Evolutionary conservation across 2,113 vertebrate species (phyloP).

Genomic region (Lipophrys pholis): DNA sequence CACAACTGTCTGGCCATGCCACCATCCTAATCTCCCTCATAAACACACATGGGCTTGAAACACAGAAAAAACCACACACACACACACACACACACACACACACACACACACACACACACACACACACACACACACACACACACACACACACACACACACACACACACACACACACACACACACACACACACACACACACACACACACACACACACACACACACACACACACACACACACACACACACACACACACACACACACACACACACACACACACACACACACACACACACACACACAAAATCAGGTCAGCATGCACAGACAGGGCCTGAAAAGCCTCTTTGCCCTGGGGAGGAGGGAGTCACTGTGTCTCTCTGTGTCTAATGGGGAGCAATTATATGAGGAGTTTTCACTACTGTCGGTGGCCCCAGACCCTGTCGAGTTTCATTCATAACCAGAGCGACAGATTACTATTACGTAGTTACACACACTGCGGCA

Average conservation of each 20-base stretch:
- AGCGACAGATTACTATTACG: constrained; percentile 8
- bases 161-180: constrained; percentile 45
- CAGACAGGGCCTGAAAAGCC: constrained; percentile 64
- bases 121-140: constrained; percentile 45
- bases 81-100: constrained; percentile 42
- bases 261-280: constrained; percentile 45
- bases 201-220: constrained; percentile 42
- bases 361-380: constrained; percentile 41
- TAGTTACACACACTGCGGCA: constrained; percentile 1
- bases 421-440: constrained; percentile 38
- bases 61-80: constrained; percentile 47
- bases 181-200: constrained; percentile 45
- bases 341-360: constrained; percentile 57
- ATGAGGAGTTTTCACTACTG: constrained; percentile 27
- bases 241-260: constrained; percentile 45
- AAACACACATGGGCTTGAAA: constrained; percentile 48
- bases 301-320: constrained; percentile 76
- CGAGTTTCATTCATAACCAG: constrained; percentile 52
- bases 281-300: constrained; percentile 49
- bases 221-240: constrained; percentile 45
- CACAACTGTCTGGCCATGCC: constrained; percentile 43
- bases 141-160: constrained; percentile 42
- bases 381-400: constrained; percentile 49
- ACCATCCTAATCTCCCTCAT: constrained; percentile 66
- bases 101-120: constrained; percentile 45